These are phyloP conservation scores for Mesocricetus auratus DNA, from an alignment of 2,113 vertebrate genomes.

Conservation along the genomic window DNA sequence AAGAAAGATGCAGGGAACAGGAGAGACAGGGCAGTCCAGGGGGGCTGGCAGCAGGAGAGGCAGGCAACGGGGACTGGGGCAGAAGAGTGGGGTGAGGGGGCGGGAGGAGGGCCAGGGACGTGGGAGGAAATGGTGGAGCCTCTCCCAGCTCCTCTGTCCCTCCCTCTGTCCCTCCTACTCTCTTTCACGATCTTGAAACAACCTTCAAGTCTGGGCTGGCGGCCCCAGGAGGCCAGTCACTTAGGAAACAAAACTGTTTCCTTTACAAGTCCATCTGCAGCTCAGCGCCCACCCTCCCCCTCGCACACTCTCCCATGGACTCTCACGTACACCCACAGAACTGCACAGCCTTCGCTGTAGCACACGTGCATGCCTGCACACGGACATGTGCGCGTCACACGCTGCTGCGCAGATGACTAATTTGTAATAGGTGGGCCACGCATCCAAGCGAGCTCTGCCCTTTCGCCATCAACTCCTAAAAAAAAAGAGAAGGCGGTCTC, in stretches of 20 bases:
- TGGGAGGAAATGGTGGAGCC: background rate
- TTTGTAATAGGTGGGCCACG: background rate
- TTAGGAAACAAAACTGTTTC: slow-evolving; percentile 83
- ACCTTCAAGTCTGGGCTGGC: slow-evolving; percentile 81
- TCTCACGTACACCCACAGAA: slow-evolving; percentile 55
- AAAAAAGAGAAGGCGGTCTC: background rate
- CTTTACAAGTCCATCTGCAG: slow-evolving; percentile 72
- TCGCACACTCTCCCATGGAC: slow-evolving; percentile 53
- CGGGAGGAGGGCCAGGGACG: background rate
- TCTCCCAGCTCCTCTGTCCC: slow-evolving; percentile 23
- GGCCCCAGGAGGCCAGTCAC: slow-evolving; percentile 82
- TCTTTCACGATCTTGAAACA: slow-evolving; percentile 82
- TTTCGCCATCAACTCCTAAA: background rate
- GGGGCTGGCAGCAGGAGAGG: background rate
- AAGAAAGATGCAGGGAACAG: background rate
- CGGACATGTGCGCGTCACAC: background rate
- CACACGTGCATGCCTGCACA: background rate
- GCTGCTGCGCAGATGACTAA: background rate
- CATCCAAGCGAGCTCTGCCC: background rate
- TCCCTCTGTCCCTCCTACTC: slow-evolving; percentile 28
- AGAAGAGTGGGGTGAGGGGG: slow-evolving; percentile 50
- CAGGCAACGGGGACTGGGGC: background rate
- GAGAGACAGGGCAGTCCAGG: background rate
- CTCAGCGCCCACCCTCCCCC: slow-evolving; percentile 13
- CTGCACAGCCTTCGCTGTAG: background rate